Percentiles rank a stretch among this genome's conserved stretches.
Conservation (phyloP, 2,888 invertebrate genomes). For the Iphiclides podalirius region DNA sequence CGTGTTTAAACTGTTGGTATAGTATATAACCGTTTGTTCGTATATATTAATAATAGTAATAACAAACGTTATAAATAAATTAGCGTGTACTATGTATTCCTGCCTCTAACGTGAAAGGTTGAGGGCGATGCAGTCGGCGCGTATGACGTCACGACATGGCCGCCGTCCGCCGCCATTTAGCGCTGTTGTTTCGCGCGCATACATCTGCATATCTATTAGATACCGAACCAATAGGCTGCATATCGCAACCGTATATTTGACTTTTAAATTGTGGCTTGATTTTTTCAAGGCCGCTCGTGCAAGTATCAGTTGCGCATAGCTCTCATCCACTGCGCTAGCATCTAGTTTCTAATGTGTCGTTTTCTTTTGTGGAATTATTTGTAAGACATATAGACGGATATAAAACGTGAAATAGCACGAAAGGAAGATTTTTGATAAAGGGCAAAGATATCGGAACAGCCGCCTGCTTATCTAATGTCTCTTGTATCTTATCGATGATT, state of each 20-base stretch:
- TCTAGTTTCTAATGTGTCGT: background rate
- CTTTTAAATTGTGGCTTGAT: slow-evolving; percentile 18
- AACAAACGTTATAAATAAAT: no score
- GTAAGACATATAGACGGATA: no score
- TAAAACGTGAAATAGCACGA: no score
- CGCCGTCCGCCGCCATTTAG: no score
- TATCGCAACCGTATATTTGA: slow-evolving; percentile 17
- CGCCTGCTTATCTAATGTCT: no score
- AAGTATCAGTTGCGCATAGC: slow-evolving; percentile 9
- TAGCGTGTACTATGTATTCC: no score
- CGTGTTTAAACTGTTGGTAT: no score
- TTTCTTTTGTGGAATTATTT: slow-evolving; percentile 1
- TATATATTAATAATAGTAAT: no score
- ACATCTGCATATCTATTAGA: slow-evolving; percentile 1
- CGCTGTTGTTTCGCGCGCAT: background rate
- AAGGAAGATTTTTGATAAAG: no score
- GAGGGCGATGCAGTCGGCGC: slow-evolving; percentile 14
- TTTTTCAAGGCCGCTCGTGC: slow-evolving; percentile 17
- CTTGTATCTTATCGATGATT: no score
- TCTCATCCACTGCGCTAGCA: background rate
- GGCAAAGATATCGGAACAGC: no score
- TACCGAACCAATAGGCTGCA: slow-evolving; percentile 5
- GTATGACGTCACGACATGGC: slow-evolving; percentile 16
- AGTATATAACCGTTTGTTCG: no score
- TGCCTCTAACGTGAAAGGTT: slow-evolving; percentile 13